phyloP scores from a whole-genome alignment of 2,113 vertebrate species.

The Neopipo cinnamomea region DNA sequence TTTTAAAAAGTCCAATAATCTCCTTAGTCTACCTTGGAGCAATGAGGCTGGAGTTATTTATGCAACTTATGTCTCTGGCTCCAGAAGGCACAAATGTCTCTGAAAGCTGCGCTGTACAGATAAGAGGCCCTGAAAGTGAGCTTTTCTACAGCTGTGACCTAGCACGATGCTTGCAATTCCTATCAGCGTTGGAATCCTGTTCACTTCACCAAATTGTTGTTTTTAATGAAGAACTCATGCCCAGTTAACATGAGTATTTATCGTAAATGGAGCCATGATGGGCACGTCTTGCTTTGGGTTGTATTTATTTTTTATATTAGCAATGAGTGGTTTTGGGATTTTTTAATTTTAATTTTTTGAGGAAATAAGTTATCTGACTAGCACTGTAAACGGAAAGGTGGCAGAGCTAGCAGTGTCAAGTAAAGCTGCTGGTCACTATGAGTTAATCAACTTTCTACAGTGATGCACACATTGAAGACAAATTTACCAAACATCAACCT shows the following conservation, averaged over 20 bases:
- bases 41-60: constrained; percentile 10
- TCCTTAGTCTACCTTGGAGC: neutral
- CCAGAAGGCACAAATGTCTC: constrained; percentile 9
- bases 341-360: neutral
- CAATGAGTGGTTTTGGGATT: neutral
- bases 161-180: neutral
- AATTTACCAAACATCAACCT: neutral
- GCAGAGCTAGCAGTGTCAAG: neutral
- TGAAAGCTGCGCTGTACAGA: constrained; percentile 39
- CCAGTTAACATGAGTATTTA: neutral
- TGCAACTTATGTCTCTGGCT: neutral
- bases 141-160: neutral
- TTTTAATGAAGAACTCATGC: neutral
- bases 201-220: neutral
- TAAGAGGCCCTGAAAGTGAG: constrained; percentile 21
- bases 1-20: neutral
- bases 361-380: neutral
- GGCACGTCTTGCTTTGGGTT: neutral
- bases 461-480: neutral
- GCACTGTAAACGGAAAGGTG: neutral
- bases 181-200: neutral
- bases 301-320: neutral
- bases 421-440: neutral
- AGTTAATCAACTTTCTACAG: neutral
- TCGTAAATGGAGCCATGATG: neutral